phyloP scores from a whole-genome alignment of 2,113 vertebrate species.

The Gopherus flavomarginatus region DNA sequence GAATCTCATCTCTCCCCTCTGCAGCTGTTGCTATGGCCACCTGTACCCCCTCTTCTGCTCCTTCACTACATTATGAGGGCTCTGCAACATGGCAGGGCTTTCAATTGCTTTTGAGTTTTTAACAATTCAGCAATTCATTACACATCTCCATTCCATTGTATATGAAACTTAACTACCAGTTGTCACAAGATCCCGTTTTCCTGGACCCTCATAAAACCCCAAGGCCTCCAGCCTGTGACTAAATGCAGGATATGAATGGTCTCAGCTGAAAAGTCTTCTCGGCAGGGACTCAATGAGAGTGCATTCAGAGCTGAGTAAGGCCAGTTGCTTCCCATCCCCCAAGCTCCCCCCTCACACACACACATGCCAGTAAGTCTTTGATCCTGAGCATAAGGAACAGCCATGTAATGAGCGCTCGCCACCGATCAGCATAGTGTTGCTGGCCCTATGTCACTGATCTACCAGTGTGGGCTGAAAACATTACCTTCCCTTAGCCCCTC shows the following conservation, averaged over 20 bases:
- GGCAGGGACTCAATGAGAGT: constrained; percentile 38
- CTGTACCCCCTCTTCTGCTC: not conserved
- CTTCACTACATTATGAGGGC: not conserved
- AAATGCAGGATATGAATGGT: not conserved
- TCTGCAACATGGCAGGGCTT: not conserved
- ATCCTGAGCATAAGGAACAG: constrained; percentile 17
- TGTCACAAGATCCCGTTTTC: not conserved
- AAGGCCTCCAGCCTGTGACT: not conserved
- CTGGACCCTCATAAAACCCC: not conserved
- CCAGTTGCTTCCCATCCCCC: not conserved
- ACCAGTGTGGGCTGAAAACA: constrained; percentile 59
- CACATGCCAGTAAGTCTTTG: constrained; percentile 41
- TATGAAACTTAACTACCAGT: not conserved
- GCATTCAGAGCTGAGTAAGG: constrained; percentile 29
- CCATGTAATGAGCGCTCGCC: constrained; percentile 40
- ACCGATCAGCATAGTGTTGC: constrained; percentile 32
- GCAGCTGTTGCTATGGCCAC: not conserved
- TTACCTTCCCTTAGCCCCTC: not conserved
- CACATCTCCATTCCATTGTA: not conserved
- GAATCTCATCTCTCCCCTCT: not conserved
- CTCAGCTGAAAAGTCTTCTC: not conserved
- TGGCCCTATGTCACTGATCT: constrained; percentile 26
- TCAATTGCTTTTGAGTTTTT: not conserved
- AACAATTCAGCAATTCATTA: not conserved
- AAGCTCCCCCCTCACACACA: not conserved